Evolutionary conservation across 1,140 invertebrate genomes (phyloP), one percentile per base, ranked within the genome.

Genomic region (Prorops nasuta): DNA sequence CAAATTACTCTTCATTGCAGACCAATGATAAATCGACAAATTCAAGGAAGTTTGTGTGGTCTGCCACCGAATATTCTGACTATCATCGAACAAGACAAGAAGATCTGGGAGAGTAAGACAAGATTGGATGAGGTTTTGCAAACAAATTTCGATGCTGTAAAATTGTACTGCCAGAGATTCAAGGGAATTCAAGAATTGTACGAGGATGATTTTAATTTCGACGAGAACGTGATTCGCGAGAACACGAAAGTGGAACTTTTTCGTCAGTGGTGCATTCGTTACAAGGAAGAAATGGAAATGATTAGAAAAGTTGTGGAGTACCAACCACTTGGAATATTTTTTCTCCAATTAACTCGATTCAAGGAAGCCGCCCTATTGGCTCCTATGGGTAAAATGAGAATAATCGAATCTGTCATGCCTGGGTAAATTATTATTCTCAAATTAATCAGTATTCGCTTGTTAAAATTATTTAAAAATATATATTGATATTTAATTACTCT

Each of bases 11-110:
- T 56, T 76, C 10, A 10, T 73, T 80, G 67, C 39, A 89, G 89
- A 50, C 88, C 89, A 0, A 81, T 86, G 14, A 86, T 91, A 37
- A 87, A 90, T 78, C 83, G 83, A 15, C 86, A 86, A 67, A 78
- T 83, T 63, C 83, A 89, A 58, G 81, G 87, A 37, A 82, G 84
- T 63, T 80, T 83, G 0, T 84, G 82, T 37, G 85, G 85, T 1
- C 74, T 81, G 20, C 83, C 88, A 1, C 86, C 87, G 0, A 80
- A 81, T 41, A 67, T 90, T 7, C 63, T 76, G 19, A 81, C 79
- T 49, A 80, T 90, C 4, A 77, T 90, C 66, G 80, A 82, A 31
- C 79, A 84, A 53, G 87, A 91, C 69, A 73, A 77, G 32, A 56
- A 78, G 16, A 73, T 90, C 54, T 63, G 80, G 38, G 70, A 61